These are phyloP conservation scores for Hepsetus odoe DNA, from an alignment of 2,113 vertebrate species.

Conservation along the genomic window DNA sequence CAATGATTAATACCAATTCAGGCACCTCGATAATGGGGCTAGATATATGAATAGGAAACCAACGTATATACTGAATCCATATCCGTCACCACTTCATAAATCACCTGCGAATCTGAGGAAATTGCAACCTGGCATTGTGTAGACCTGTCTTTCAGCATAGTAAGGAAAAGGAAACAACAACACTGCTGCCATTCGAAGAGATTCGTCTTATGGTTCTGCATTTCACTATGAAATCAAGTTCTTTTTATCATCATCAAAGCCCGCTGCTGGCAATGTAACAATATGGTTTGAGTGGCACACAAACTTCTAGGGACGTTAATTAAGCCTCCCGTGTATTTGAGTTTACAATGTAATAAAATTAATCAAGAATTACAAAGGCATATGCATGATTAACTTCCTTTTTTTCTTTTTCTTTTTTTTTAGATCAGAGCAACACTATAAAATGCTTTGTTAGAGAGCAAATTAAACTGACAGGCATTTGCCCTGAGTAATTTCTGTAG, in stretches of 20 bases:
- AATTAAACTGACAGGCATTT: conserved; percentile 50
- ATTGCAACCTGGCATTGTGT: background rate
- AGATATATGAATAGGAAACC: conserved; percentile 47
- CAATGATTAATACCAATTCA: conserved; percentile 41
- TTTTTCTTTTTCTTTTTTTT: conserved; percentile 33
- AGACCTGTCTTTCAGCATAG: background rate
- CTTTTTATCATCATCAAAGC: conserved; percentile 36
- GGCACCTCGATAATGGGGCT: conserved; percentile 32
- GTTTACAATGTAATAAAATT: conserved; percentile 49
- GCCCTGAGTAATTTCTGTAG: conserved; percentile 25
- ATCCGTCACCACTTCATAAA: conserved; percentile 23
- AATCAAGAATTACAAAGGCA: conserved; percentile 19
- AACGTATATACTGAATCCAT: conserved; percentile 32
- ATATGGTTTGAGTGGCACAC: conserved; percentile 8
- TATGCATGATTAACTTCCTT: conserved; percentile 44
- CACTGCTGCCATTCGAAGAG: background rate
- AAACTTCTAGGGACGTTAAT: conserved; percentile 40
- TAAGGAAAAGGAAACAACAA: background rate
- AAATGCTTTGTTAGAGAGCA: conserved; percentile 47
- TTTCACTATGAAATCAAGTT: conserved; percentile 13
- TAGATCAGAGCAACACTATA: conserved; percentile 43
- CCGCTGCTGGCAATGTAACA: conserved; percentile 19
- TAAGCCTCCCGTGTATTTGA: conserved; percentile 32
- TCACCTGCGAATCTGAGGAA: conserved; percentile 8
- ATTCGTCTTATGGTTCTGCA: conserved; percentile 22